Evolutionary conservation across 2,888 invertebrate genomes (phyloP), one percentile per base, ranked within the genome.

Genomic region (Phortica okadai): DNA sequence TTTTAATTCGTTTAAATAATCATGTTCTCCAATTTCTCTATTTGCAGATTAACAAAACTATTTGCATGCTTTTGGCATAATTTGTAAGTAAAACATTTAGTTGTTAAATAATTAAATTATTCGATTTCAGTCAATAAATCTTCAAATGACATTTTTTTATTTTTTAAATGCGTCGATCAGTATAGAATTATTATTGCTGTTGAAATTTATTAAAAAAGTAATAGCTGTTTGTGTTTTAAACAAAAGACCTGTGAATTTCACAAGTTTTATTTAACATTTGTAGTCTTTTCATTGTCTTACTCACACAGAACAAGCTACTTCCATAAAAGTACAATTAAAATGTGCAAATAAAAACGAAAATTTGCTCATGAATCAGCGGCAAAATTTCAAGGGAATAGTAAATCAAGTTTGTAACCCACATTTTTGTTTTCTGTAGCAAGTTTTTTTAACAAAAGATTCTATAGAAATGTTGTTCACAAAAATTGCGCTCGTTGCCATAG

Each of bases 301-400:
- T 33, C 33, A 33, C 1, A 33, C 33, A 33, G 33, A 33, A 33
- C 33, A 33, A 33, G 33, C 4, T 33, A 4, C 33, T 33, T 54
- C 6, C 3, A 54, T 54, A 54, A 54, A 54, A 54, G n/a, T 54
- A 14, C 10, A 54, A 10, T 54, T n/a, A 54, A 54, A 54, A 54
- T 14, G n/a, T 54, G 11, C 10, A 54, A 54, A 54, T 14, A 54
- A 54, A 54, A 54, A 54, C n/a, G 21, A 16, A 4, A 2, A 62
- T 33, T 62, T 5, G 8, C 16, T 62, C 4, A 62, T 56, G 14
- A 16, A 25, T 16, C 33, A 66, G 45, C 41, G n/a, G 77, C 83
- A 84, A 86, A 62, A 86, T 87, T 87, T 86, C 85, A 86, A 86
- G 85, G 87, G 87, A 87, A 79, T 5, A 56, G 16, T 69, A 45